phyloP scores from a whole-genome alignment of 2,797 vertebrate genomes.

The Emydoidea blandingii region DNA sequence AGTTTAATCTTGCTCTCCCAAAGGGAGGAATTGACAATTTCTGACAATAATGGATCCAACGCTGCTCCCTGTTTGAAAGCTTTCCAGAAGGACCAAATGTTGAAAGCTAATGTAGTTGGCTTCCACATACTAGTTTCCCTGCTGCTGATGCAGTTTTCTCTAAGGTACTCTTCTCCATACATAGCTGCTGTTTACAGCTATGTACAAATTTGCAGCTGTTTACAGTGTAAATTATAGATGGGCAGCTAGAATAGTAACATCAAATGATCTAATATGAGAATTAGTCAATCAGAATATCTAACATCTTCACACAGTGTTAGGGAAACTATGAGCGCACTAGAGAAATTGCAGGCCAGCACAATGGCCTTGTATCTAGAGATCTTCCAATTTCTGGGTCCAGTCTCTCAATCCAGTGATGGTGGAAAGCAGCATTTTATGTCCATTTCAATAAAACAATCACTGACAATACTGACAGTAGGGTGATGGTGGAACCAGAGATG shows the following conservation, averaged over 20 bases:
- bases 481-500: neutral
- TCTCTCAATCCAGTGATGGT: neutral
- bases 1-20: constrained; percentile 37
- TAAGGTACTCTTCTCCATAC: neutral
- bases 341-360: neutral
- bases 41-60: constrained; percentile 32
- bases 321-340: neutral
- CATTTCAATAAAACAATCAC: neutral
- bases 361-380: neutral
- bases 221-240: neutral
- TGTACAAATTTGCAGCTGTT: neutral
- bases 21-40: constrained; percentile 40
- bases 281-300: neutral
- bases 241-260: neutral
- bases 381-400: constrained; percentile 1
- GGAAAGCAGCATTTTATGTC: neutral
- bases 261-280: neutral
- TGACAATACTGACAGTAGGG: neutral
- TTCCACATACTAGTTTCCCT: neutral
- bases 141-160: neutral
- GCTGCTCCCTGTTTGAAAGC: constrained; percentile 34
- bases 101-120: neutral
- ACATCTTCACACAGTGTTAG: neutral
- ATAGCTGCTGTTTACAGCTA: neutral
- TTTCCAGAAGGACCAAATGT: constrained; percentile 16